Evolutionary conservation across 37 sponge, comb jelly and placozoan genomes (phyloP).

Genomic region (Eunapius fragilis): DNA sequence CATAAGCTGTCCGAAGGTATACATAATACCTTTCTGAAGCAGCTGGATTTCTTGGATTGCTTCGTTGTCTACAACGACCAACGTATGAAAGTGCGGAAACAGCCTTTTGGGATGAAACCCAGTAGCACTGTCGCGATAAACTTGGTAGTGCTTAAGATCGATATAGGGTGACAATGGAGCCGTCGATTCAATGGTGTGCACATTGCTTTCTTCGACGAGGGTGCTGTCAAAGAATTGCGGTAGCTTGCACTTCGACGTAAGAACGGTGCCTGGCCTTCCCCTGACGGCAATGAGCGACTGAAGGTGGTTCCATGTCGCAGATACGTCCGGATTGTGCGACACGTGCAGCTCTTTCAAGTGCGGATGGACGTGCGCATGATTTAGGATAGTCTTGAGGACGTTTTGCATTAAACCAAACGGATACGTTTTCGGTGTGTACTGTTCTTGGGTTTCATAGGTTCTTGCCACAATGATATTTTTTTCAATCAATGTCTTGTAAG

Average conservation of each 20-base stretch:
- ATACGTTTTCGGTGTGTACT: conserved; percentile 28
- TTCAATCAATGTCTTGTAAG: conserved; percentile 1
- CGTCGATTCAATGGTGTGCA: neutral
- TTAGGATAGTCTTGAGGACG: conserved; percentile 23
- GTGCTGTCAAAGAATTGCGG: conserved; percentile 11
- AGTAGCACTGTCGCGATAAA: conserved; percentile 5
- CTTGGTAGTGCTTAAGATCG: conserved; percentile 23
- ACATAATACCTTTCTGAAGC: conserved; percentile 50
- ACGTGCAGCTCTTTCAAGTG: conserved; percentile 22
- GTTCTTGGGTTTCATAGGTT: conserved; percentile 43
- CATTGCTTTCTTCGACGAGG: neutral
- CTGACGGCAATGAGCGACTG: conserved; percentile 29
- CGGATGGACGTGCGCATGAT: conserved; percentile 11
- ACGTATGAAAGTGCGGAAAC: conserved; percentile 66
- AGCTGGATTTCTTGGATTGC: conserved; percentile 40
- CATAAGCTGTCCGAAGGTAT: conserved; percentile 35
- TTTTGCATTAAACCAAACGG: conserved; percentile 48
- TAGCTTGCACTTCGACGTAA: conserved; percentile 38
- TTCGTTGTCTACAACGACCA: conserved; percentile 44
- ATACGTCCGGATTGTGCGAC: conserved; percentile 13
- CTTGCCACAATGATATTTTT: no score
- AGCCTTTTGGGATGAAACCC: neutral
- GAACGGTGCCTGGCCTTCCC: conserved; percentile 34
- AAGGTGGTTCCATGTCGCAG: conserved; percentile 35
- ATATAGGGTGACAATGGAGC: neutral